Evolutionary conservation across 2,888 invertebrate genomes (phyloP).

Genomic region (Acanthosepion lycidas): DNA sequence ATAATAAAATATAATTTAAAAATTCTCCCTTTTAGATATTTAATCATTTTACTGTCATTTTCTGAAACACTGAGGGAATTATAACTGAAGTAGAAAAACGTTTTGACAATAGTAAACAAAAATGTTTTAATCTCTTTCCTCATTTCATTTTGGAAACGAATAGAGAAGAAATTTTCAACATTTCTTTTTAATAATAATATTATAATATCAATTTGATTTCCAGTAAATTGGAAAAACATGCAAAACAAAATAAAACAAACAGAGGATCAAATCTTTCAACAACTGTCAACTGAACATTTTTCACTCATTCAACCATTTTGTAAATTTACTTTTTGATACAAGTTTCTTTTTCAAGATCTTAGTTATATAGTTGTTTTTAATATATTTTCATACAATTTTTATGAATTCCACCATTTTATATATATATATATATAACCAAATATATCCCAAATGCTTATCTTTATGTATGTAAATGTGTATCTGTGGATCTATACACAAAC

Average conservation of each 20-base stretch:
- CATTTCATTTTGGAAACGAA: background rate
- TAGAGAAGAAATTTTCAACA: no score
- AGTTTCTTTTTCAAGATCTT: no score
- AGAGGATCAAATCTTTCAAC: background rate
- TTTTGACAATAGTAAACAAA: background rate
- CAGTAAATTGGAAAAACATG: background rate
- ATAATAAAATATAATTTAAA: background rate
- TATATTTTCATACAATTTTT: no score
- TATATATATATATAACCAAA: no score
- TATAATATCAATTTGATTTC: background rate
- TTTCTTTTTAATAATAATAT: background rate
- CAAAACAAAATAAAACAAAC: background rate
- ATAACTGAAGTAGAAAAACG: background rate
- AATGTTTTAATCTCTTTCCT: background rate
- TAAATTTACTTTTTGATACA: background rate
- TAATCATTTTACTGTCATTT: slow-evolving; percentile 22
- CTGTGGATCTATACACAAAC: no score
- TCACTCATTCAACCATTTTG: background rate
- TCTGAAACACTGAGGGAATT: no score
- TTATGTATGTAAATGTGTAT: no score
- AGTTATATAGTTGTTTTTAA: no score
- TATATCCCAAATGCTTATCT: no score
- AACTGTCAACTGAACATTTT: background rate
- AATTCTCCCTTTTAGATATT: background rate
- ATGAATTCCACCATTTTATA: no score